Percentiles rank a stretch among this genome's conserved stretches.
phyloP scores from a whole-genome alignment of 2,888 invertebrate genomes.

The Cerceris ruficornis region DNA sequence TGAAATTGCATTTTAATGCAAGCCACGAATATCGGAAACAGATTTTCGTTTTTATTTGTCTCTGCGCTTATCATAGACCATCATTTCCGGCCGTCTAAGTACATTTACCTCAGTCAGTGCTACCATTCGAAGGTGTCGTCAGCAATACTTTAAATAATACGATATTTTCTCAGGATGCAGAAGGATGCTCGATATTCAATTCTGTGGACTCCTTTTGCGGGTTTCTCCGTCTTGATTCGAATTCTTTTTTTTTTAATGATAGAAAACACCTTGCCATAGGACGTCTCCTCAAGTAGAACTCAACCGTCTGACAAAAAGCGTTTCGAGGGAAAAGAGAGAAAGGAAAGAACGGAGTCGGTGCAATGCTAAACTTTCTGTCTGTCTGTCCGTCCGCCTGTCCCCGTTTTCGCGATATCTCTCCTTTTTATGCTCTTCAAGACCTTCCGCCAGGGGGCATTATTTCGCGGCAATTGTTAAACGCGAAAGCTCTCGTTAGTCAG shows the following conservation, averaged over 20 bases:
- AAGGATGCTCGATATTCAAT: constrained; percentile 36
- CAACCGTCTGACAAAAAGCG: background rate
- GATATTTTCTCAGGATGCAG: background rate
- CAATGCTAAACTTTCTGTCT: constrained; percentile 15
- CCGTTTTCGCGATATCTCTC: constrained; percentile 29
- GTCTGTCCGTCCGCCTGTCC: constrained; percentile 17
- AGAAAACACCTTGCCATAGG: background rate
- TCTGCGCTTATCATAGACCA: constrained; percentile 54
- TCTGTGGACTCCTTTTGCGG: constrained; percentile 25
- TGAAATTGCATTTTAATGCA: constrained; percentile 64
- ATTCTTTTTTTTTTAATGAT: background rate
- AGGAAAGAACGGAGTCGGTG: background rate
- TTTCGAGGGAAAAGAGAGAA: background rate
- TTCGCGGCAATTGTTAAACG: constrained; percentile 28
- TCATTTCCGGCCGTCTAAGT: constrained; percentile 41
- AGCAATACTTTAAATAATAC: background rate
- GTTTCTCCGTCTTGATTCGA: constrained; percentile 10
- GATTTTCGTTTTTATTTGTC: constrained; percentile 67
- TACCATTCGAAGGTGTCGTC: constrained; percentile 22
- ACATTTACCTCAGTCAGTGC: constrained; percentile 24
- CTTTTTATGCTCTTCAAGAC: constrained; percentile 24
- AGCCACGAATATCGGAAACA: constrained; percentile 68
- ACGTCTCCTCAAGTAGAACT: too few species aligned
- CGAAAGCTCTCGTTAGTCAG: constrained; percentile 37
- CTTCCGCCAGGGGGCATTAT: constrained; percentile 25